phyloP scores from a whole-genome alignment of 1,140 invertebrate species.

The Achroia grisella region DNA sequence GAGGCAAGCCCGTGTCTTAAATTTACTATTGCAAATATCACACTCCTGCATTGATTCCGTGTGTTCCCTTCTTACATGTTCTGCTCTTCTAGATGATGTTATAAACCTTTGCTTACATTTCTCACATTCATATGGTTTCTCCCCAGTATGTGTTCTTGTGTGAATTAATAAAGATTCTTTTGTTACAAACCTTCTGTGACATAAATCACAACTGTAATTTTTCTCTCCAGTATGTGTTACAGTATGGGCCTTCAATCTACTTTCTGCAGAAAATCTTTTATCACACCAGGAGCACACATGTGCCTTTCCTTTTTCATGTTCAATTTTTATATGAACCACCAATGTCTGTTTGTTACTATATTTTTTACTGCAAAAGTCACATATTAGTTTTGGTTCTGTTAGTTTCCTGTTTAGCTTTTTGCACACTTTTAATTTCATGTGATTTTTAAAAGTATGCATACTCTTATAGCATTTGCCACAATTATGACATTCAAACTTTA shows the following conservation, averaged over 20 bases:
- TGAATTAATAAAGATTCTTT: slow-evolving; percentile 21
- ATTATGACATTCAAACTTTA: slow-evolving; percentile 7
- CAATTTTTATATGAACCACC: slow-evolving; percentile 14
- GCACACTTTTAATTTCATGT: slow-evolving; percentile 12
- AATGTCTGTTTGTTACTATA: slow-evolving; percentile 11
- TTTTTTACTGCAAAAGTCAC: slow-evolving; percentile 21
- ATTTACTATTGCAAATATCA: slow-evolving; percentile 20
- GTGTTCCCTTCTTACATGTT: slow-evolving; percentile 19
- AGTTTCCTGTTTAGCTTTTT: slow-evolving; percentile 1
- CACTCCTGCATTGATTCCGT: slow-evolving; percentile 8
- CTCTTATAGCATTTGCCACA: slow-evolving; percentile 19
- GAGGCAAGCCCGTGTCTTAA: slow-evolving; percentile 7
- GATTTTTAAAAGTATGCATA: slow-evolving; percentile 10
- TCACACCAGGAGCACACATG: slow-evolving; percentile 17
- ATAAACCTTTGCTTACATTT: slow-evolving; percentile 20
- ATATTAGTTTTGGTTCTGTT: slow-evolving; percentile 9
- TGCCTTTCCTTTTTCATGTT: slow-evolving; percentile 13
- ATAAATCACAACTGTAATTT: slow-evolving; percentile 17
- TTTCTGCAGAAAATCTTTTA: slow-evolving; percentile 15
- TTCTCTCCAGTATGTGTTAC: slow-evolving; percentile 26
- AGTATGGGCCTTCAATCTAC: slow-evolving; percentile 16
- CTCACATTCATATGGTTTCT: slow-evolving; percentile 22
- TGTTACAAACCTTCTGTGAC: slow-evolving; percentile 21
- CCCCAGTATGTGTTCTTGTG: slow-evolving; percentile 22
- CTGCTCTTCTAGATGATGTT: slow-evolving; percentile 12